These are phyloP conservation scores for Aleiodes leptofemur DNA, from an alignment of 2,888 invertebrate genomes.

Conservation along the genomic window DNA sequence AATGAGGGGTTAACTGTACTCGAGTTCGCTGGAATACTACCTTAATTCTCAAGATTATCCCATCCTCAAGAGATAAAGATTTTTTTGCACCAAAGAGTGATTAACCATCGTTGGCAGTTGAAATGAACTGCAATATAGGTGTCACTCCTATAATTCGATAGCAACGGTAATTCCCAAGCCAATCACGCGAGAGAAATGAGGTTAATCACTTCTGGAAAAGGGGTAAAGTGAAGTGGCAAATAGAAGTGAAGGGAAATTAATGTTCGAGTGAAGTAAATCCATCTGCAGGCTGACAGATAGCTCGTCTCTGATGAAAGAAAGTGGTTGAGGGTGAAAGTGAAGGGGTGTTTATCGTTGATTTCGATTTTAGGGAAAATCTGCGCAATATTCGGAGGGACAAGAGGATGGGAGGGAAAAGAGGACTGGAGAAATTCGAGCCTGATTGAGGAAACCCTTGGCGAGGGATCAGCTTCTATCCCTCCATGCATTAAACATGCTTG, in stretches of 20 bases:
- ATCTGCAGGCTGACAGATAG: constrained; percentile 14
- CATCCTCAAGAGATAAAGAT: no score
- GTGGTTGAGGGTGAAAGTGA: neutral
- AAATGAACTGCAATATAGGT: constrained; percentile 14
- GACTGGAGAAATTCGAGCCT: constrained; percentile 18
- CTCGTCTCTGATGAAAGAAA: constrained; percentile 11
- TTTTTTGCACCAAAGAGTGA: neutral
- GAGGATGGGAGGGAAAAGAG: neutral
- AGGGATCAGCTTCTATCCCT: neutral
- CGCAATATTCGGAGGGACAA: neutral
- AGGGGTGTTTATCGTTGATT: constrained; percentile 15
- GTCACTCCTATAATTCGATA: constrained; percentile 18
- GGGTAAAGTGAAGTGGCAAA: constrained; percentile 34
- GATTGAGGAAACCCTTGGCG: constrained; percentile 8
- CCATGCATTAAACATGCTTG: constrained; percentile 13
- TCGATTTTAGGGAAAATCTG: constrained; percentile 9
- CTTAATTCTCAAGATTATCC: no score
- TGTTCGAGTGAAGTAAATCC: constrained; percentile 16
- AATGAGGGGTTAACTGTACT: no score
- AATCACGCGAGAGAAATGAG: constrained; percentile 48
- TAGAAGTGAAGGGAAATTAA: constrained; percentile 38
- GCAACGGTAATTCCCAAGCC: constrained; percentile 31
- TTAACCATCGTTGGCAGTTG: constrained; percentile 20
- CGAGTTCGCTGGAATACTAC: no score
- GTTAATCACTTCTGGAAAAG: constrained; percentile 46